Base-by-base conservation (phyloP, 64 coral and sea anemone species). In the Montipora foliosa region DNA sequence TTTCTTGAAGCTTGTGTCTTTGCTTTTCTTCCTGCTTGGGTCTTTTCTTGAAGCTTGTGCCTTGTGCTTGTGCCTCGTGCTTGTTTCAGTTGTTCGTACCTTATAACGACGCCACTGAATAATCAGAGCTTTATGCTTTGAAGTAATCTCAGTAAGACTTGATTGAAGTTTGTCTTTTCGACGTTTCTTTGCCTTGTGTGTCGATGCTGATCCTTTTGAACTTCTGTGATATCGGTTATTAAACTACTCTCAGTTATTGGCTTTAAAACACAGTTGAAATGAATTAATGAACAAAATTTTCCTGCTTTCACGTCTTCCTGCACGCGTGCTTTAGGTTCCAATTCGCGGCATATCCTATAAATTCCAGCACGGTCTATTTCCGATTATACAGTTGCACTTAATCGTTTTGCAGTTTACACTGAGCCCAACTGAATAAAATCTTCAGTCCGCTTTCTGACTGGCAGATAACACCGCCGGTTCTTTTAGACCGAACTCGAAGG, bases 31-130 rank as follows among this genome's bases (percentile, higher is more conserved):
- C 3, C 3, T 66, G 57, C 79, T 85, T 71, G 62, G 82, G 66
- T 85, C 82, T 67, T 85, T 46, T 85, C 82, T 71, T 85, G 59
- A 16, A 68, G 61, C 81, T 47, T 85, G 82, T 14, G 81, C 70
- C 46, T 21, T 71, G 25, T 83, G 37, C 80, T 67, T 67, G 25
- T 8, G 44, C 57, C 81, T 67, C 49, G 81, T 83, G 25, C n/a
- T 46, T 51, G 47, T 47, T 51, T 10, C 52, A 37, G 37, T 37
- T 37, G 37, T 37, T 37, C 37, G 37, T 37, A 37, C 37, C 37
- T 37, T 37, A 37, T 37, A 37, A 37, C 37, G 37, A 37, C 37
- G 2, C 37, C 37, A 37, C 37, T 2, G 37, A 37, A 37, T 37
- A 37, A 37, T 37, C 52, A 55, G 52, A 5, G 11, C 62, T 84